Evolutionary conservation across 2,797 vertebrate genomes (phyloP), one percentile per base, ranked within the genome.

Genomic region (Hephaestus fuliginosus): DNA sequence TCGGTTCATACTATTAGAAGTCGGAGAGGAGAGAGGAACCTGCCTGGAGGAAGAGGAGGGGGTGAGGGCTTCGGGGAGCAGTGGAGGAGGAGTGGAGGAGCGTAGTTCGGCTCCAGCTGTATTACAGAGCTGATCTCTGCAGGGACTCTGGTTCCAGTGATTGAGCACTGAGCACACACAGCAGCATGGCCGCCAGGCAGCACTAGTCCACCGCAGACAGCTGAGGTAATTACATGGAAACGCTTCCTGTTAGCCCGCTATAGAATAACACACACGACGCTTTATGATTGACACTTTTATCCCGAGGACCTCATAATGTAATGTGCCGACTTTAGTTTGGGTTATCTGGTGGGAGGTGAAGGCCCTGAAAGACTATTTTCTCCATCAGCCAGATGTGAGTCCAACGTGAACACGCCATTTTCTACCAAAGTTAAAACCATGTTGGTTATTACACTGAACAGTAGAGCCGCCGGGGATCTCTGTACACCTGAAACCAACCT

Each of bases 111-210:
- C 48, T 76, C 56, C 64, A 49, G 71, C 76, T 56, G 70, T 61
- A 74, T 87, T 76, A 78, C 20, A 61, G 1, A 17, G 72, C 70
- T 67, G 81, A 71, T 86, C 81, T 87, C 85, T 85, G 88, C 76
- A 68, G 88, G 85, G 84, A 85, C 70, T 52, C 63, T 71, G 84
- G 86, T 88, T 88, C 88, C 86, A 74, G 17, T 81, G 83, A 73
- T 20, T 87, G 86, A 86, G 53, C 80, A 82, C n/a, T 87, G 81
- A 84, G 58, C 84, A 86, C 81, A 72, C 66, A 70, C 78, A 63
- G 70, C 57, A 63, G 44, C 69, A 65, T 60, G 68, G 81, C 72
- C 60, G 63, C 74, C 77, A 43, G 82, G 86, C 77, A 79, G 82
- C 64, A 18, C 49, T 3, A 17, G 51, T 43, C 52, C n/a, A 49